Conservation (phyloP, 2,113 vertebrate genomes). For the Agapornis roseicollis region DNA sequence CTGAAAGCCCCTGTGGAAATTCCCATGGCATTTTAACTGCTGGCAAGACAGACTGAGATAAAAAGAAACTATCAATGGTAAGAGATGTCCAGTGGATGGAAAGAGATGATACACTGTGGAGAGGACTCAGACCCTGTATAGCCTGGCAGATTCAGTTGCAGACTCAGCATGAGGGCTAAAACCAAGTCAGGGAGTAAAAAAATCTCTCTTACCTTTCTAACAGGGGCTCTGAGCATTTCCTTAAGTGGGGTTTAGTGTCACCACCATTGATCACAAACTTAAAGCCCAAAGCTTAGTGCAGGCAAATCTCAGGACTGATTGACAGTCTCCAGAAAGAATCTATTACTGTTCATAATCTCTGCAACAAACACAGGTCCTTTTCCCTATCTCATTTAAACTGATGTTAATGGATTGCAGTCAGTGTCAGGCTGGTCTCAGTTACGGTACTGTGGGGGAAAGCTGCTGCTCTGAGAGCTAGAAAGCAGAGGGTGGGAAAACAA, state of each 20-base stretch:
- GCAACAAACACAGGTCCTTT: constrained; percentile 5
- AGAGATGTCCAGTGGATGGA: neutral
- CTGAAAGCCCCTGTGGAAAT: neutral
- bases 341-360: constrained; percentile 39
- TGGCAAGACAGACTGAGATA: neutral
- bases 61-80: neutral
- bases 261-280: neutral
- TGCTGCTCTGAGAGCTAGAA: neutral
- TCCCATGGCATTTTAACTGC: neutral
- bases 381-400: constrained; percentile 32
- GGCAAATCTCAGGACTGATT: neutral
- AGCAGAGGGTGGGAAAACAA: constrained; percentile 1
- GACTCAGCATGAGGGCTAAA: neutral
- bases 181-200: neutral
- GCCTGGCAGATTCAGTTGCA: neutral
- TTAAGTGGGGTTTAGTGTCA: neutral
- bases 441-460: neutral
- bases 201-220: neutral
- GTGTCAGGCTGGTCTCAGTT: neutral
- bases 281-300: neutral
- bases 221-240: neutral
- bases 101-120: neutral
- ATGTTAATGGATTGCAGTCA: constrained; percentile 46
- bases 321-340: constrained; percentile 17
- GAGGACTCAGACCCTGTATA: neutral